phyloP scores from a whole-genome alignment of 2,797 vertebrate genomes.

The Podargus strigoides region DNA sequence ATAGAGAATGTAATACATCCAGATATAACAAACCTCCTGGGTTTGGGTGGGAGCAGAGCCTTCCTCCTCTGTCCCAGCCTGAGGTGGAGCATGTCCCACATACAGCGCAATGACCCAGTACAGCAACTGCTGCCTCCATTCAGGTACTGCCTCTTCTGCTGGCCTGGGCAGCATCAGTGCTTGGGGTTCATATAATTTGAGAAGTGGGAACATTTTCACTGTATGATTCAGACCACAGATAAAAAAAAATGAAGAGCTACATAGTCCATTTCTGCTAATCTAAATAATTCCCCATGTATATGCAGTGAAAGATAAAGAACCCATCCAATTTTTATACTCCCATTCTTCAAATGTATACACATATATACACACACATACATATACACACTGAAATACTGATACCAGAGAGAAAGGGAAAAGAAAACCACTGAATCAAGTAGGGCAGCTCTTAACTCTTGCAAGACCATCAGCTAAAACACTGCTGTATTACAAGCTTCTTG shows the following conservation, averaged over 20 bases:
- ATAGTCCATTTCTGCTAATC: neutral
- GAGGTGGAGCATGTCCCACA: neutral
- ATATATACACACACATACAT: neutral
- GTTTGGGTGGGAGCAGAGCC: neutral
- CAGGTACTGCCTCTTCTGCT: neutral
- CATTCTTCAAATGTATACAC: neutral
- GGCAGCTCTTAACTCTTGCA: neutral
- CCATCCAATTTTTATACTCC: neutral
- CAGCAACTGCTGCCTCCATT: neutral
- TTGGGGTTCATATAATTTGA: fast-evolving
- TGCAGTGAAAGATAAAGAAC: neutral
- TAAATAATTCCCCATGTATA: neutral
- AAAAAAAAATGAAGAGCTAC: neutral
- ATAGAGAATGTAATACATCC: neutral
- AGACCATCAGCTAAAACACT: neutral
- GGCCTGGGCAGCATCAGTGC: neutral
- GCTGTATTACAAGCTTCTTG: neutral
- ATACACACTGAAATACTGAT: fast-evolving
- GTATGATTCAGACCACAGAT: neutral
- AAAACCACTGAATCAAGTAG: neutral
- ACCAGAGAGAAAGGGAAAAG: neutral
- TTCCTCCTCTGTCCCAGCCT: neutral
- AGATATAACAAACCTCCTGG: neutral
- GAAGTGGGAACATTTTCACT: neutral
- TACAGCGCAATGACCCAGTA: neutral